phyloP scores from a whole-genome alignment of 1,140 invertebrate genomes.

The Drosophila arawakana region DNA sequence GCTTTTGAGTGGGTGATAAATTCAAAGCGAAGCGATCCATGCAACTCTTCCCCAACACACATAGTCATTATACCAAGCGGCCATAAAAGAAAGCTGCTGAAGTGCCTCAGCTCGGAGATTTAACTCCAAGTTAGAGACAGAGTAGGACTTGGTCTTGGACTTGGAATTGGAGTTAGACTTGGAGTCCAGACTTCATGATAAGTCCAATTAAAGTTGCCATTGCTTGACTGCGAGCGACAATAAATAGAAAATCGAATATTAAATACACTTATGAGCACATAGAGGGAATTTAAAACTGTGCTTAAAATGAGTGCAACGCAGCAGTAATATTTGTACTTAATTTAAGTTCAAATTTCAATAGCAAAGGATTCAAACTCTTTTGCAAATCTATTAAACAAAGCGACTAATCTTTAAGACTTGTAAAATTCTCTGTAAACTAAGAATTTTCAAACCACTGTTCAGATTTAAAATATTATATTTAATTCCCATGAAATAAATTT shows the following conservation, averaged over 20 bases:
- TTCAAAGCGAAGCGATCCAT: constrained; percentile 66
- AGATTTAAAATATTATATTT: background rate
- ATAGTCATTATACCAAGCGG: constrained; percentile 65
- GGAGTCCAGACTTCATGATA: constrained; percentile 67
- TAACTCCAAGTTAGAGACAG: background rate
- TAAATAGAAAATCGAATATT: constrained; percentile 16
- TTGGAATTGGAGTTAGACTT: constrained; percentile 7
- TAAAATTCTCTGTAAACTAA: background rate
- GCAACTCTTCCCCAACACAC: constrained; percentile 12
- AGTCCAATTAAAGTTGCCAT: constrained; percentile 81
- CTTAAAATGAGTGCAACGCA: too few species aligned
- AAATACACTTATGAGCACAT: constrained; percentile 14
- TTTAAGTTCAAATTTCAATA: too few species aligned
- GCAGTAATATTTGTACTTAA: too few species aligned
- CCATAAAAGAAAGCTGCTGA: constrained; percentile 79
- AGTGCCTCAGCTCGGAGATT: constrained; percentile 36
- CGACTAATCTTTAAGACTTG: too few species aligned
- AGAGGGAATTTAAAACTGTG: too few species aligned
- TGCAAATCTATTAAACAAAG: too few species aligned
- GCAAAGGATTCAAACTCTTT: too few species aligned
- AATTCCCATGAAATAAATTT: too few species aligned
- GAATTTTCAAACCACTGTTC: background rate
- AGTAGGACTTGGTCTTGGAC: constrained; percentile 3
- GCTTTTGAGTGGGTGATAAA: constrained; percentile 82
- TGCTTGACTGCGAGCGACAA: constrained; percentile 8